Evolutionary conservation across 2,888 invertebrate genomes (phyloP).

Genomic region (Mesorhabditis spiculigera): DNA sequence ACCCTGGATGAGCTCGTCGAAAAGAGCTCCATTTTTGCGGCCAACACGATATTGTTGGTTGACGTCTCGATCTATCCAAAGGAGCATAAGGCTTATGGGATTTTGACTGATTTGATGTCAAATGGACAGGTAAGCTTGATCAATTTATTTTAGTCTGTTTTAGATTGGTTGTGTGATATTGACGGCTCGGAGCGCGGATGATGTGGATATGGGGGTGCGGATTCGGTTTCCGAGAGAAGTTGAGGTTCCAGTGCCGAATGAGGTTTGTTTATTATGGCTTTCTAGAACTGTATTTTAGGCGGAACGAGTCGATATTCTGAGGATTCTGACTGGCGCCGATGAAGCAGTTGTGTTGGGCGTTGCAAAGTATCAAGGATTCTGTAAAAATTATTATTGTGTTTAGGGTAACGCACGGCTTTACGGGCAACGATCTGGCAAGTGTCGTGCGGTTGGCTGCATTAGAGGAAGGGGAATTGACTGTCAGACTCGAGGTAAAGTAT

Average conservation of each 20-base stretch:
- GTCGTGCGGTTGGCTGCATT: slow-evolving; percentile 25
- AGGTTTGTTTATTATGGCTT: slow-evolving; percentile 4
- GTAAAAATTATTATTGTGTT: slow-evolving; percentile 9
- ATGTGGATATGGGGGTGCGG: slow-evolving; percentile 32
- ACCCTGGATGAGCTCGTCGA: slow-evolving; percentile 18
- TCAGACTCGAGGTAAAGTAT: neutral
- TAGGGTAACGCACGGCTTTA: slow-evolving; percentile 50
- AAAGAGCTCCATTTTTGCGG: slow-evolving; percentile 3
- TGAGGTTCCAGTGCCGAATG: slow-evolving; percentile 5
- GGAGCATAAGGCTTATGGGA: slow-evolving; percentile 19
- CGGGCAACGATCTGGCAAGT: slow-evolving; percentile 42
- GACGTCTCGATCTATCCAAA: slow-evolving; percentile 26
- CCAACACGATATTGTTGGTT: slow-evolving; percentile 16
- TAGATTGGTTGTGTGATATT: slow-evolving; percentile 26
- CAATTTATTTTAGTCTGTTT: neutral
- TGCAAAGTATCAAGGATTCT: slow-evolving; percentile 18
- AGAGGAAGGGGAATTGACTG: slow-evolving; percentile 12
- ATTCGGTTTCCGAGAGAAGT: slow-evolving; percentile 44
- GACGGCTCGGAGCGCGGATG: slow-evolving; percentile 34
- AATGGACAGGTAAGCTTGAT: slow-evolving; percentile 18
- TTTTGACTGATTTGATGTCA: slow-evolving; percentile 13
- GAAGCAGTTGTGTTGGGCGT: slow-evolving; percentile 13
- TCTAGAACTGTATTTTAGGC: slow-evolving; percentile 11
- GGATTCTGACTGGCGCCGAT: slow-evolving; percentile 13
- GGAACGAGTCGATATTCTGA: slow-evolving; percentile 36